Evolutionary conservation across 2,888 invertebrate genomes (phyloP), one percentile per base, ranked within the genome.

Genomic region (Rhogogaster chlorosoma): DNA sequence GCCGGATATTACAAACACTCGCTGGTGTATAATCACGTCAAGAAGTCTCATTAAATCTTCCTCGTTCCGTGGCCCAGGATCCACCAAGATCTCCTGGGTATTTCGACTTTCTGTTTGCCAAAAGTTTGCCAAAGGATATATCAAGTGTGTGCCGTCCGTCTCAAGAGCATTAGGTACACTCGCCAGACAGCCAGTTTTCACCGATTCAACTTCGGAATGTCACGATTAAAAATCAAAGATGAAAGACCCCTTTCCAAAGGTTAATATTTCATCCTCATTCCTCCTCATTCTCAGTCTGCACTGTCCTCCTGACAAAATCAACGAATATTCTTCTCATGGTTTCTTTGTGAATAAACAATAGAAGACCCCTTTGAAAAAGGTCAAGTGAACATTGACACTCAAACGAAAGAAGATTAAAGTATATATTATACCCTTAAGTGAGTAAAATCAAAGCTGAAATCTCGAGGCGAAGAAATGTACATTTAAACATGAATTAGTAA

Each of bases 101-200:
- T 57, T 61, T 80, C 61, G 26, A 80, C 22, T 38, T 38, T 61
- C 57, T 80, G 15, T 80, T 36, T 80, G 38, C 36, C 38, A 80
- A 61, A 80, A 80, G 57, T 80, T 61, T 61, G 36, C 36, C 61
- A 61, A 80, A 57, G 78, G 80, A 61, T 36, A 36, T 80, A 61
- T 80, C 36, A 36, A 80, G 80, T 61, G 61, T 80, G 57, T 80
- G 61, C 80, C 80, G 12, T 61, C 32, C 80, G 80, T 80, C 80
- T 80, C 80, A 22, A 80, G 80, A 80, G 80, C 80, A 32, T 77
- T 61, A 45, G 26, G 22, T 22, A 75, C 26, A 53, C 29, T 77
- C 49, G 12, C 29, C 49, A 29, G 26, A 53, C 29, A 77, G 77
- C 32, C 29, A 29, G 53, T 53, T 77, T 18, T 77, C 29, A 77